Conservation (phyloP, 2,888 invertebrate species). For the Scaptodrosophila latifasciaeformis region DNA sequence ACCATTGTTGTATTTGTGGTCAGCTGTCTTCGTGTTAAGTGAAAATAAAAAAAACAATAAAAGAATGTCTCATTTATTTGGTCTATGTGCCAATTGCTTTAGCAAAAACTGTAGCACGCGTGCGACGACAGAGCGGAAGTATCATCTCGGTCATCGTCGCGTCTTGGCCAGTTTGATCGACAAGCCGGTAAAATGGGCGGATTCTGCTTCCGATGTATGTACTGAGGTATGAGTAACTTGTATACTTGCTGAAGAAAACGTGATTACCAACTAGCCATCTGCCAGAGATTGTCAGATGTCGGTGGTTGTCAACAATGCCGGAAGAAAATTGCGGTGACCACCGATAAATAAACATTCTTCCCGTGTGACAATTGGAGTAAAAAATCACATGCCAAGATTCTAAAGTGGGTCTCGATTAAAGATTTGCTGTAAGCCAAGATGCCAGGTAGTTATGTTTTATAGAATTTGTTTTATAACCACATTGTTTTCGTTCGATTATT, state of each 20-base stretch:
- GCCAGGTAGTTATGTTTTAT: not conserved
- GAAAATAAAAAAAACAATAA: not conserved
- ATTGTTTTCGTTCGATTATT: slow-evolving; percentile 7
- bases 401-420: not conserved
- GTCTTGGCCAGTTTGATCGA: not conserved
- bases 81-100: not conserved
- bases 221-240: slow-evolving; percentile 30
- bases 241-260: slow-evolving; percentile 17
- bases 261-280: no score
- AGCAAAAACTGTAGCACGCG: slow-evolving; percentile 23
- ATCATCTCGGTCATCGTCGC: slow-evolving; percentile 10
- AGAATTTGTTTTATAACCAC: not conserved
- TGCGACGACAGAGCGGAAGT: slow-evolving; percentile 3
- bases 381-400: no score
- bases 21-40: no score
- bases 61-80: not conserved
- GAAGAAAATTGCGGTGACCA: slow-evolving; percentile 24
- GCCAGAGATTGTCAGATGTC: no score
- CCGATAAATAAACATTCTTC: no score
- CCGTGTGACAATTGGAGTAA: no score
- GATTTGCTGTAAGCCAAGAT: no score
- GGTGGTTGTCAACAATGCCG: slow-evolving; percentile 24
- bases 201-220: slow-evolving; percentile 29
- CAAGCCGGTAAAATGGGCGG: no score
- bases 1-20: slow-evolving; percentile 5